Conservation (phyloP, 2,888 invertebrate species). For the Drosophila affinis region DNA sequence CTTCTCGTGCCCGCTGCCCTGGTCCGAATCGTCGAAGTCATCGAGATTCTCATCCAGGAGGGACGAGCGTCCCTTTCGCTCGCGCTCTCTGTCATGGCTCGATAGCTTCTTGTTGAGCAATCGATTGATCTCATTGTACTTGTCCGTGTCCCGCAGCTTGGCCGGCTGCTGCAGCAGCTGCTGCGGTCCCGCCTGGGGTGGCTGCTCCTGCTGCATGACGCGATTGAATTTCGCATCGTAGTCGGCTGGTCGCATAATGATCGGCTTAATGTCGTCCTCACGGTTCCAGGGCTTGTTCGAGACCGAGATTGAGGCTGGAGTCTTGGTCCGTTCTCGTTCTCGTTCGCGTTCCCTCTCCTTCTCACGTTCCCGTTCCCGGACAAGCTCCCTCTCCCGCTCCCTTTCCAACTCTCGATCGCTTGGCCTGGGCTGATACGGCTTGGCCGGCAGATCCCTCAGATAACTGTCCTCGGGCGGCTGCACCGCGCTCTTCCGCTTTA, state of each 20-base stretch:
- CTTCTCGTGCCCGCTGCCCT: constrained; percentile 61
- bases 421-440: constrained; percentile 79
- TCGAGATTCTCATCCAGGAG: constrained; percentile 63
- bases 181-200: constrained; percentile 53
- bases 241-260: constrained; percentile 82
- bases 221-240: constrained; percentile 83
- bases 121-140: constrained; percentile 81
- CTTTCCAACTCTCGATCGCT: constrained; percentile 59
- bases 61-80: constrained; percentile 49
- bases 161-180: constrained; percentile 56
- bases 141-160: constrained; percentile 79
- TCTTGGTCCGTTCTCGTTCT: constrained; percentile 52
- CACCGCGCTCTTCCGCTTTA: constrained; percentile 81
- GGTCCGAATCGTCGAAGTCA: constrained; percentile 80
- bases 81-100: constrained; percentile 49
- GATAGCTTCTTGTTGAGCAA: constrained; percentile 81
- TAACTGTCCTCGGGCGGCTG: constrained; percentile 83
- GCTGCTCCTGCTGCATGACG: constrained; percentile 80
- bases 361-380: constrained; percentile 34
- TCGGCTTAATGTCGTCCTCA: constrained; percentile 83
- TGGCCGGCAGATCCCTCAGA: constrained; percentile 82
- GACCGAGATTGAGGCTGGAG: constrained; percentile 47
- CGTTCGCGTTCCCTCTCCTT: constrained; percentile 39
- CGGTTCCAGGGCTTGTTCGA: constrained; percentile 76
- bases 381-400: constrained; percentile 39